These are phyloP conservation scores for Ficedula albicollis DNA, from an alignment of 2,797 vertebrate species.

Conservation along the genomic window DNA sequence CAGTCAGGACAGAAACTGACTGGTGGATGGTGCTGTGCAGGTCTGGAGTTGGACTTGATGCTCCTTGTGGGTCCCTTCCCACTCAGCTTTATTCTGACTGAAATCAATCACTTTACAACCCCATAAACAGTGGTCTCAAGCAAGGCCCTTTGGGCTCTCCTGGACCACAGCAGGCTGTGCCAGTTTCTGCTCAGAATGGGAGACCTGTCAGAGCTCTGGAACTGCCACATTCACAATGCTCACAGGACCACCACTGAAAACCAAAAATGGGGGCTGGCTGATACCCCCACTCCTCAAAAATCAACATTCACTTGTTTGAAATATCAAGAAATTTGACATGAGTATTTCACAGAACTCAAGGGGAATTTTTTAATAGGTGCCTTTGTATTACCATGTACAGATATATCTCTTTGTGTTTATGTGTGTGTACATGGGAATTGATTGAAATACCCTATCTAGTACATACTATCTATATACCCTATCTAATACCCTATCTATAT, in stretches of 20 bases:
- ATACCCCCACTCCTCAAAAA: not conserved
- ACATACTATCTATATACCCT: too few species aligned
- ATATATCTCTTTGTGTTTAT: not conserved
- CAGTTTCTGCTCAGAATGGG: not conserved
- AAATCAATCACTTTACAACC: not conserved
- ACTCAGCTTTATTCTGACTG: not conserved
- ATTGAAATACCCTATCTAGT: not conserved
- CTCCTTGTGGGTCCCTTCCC: not conserved
- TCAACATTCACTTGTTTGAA: not conserved
- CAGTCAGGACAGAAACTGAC: not conserved
- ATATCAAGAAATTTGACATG: not conserved
- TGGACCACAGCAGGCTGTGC: rapidly evolving
- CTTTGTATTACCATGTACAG: not conserved
- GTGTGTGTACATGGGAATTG: rapidly evolving
- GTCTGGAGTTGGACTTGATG: not conserved
- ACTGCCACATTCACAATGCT: not conserved
- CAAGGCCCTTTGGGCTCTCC: not conserved
- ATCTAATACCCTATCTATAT: too few species aligned
- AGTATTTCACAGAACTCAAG: not conserved
- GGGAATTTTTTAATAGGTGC: not conserved
- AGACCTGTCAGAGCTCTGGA: not conserved
- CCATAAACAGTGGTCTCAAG: not conserved
- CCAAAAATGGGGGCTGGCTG: not conserved
- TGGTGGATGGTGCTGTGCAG: too few species aligned
- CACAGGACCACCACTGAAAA: not conserved